phyloP scores from a whole-genome alignment of 1,140 invertebrate genomes.

The Heliconius congener region DNA sequence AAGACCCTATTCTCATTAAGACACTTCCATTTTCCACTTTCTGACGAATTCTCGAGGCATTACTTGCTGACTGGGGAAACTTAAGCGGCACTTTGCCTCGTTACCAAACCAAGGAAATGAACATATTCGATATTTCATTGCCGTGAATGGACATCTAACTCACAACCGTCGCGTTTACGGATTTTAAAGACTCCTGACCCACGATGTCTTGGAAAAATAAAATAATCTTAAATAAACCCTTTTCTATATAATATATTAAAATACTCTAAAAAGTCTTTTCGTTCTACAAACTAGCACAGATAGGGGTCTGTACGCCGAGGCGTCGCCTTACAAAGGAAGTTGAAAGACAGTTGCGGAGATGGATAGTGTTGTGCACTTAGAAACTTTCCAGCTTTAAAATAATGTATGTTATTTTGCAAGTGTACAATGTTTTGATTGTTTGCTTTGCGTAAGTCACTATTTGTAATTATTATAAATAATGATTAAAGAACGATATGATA shows the following conservation, averaged over 20 bases:
- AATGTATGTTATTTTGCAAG: neutral
- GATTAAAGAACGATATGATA: too few species aligned
- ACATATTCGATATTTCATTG: neutral
- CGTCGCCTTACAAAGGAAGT: constrained; percentile 19
- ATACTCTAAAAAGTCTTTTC: neutral
- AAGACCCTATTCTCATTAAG: too few species aligned
- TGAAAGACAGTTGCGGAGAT: constrained; percentile 20
- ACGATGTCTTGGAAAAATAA: neutral
- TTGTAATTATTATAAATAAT: neutral
- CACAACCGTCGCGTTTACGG: too few species aligned
- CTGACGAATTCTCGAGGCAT: too few species aligned
- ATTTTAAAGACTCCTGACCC: too few species aligned
- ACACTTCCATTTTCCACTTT: too few species aligned
- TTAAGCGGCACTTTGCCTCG: too few species aligned
- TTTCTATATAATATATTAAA: neutral
- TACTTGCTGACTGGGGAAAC: too few species aligned
- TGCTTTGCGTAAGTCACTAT: neutral
- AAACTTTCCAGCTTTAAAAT: constrained; percentile 3
- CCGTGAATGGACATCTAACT: neutral
- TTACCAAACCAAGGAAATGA: too few species aligned
- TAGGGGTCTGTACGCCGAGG: constrained; percentile 3
- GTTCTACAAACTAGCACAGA: constrained; percentile 3
- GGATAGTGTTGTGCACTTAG: constrained; percentile 19
- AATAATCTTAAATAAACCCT: neutral
- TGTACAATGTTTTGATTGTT: neutral